A percentile compares a stretch with the other conserved stretches of the same genome.
These are phyloP conservation scores for Mycalesis mineus DNA, from an alignment of 2,888 invertebrate species.

Conservation along the genomic window DNA sequence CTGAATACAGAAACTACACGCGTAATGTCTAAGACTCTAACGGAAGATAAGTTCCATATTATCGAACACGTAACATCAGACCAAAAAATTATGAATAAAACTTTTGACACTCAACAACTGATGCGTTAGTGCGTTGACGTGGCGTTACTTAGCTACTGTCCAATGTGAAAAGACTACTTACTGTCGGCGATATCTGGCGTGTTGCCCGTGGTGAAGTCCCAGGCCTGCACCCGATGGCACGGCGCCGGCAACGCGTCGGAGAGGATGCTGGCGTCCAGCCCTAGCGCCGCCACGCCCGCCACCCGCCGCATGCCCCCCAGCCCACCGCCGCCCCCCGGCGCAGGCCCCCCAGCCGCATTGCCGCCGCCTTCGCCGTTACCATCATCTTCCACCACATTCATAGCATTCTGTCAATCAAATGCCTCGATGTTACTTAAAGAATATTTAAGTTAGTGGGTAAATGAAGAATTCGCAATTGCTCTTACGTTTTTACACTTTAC, in stretches of 20 bases:
- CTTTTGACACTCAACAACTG: too few relatives aligned
- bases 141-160: too few relatives aligned
- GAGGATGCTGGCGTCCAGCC: constrained; percentile 64
- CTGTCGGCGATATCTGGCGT: constrained; percentile 87
- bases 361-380: constrained; percentile 31
- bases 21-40: too few relatives aligned
- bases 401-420: constrained; percentile 53
- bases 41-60: too few relatives aligned
- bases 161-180: constrained; percentile 57
- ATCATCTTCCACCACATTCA: constrained; percentile 74
- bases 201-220: constrained; percentile 86
- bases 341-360: constrained; percentile 29
- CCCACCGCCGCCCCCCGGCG: constrained; percentile 31
- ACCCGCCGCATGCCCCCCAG: constrained; percentile 45
- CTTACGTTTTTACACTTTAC: too few relatives aligned
- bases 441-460: too few relatives aligned
- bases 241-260: constrained; percentile 80
- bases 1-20: too few relatives aligned
- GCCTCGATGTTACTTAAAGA: too few relatives aligned
- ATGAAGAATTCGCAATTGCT: too few relatives aligned
- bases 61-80: too few relatives aligned
- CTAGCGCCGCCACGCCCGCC: constrained; percentile 55
- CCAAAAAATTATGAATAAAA: too few relatives aligned
- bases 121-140: too few relatives aligned
- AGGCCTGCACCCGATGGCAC: constrained; percentile 89